phyloP scores from a whole-genome alignment of 2,797 vertebrate species.

The Adelosebastes latens region DNA sequence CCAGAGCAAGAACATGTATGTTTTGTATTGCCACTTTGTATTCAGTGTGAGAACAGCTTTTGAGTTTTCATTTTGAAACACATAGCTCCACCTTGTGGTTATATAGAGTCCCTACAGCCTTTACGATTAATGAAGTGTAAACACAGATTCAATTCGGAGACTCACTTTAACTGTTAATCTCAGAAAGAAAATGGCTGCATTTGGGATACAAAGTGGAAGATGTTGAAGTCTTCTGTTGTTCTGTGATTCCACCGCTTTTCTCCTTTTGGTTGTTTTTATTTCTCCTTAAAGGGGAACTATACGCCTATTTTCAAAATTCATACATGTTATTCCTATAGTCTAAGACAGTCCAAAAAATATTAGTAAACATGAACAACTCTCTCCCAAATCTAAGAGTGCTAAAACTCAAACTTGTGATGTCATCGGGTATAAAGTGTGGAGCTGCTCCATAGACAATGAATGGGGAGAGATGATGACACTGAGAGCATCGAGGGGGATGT shows the following conservation, averaged over 20 bases:
- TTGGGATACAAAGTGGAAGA: not conserved
- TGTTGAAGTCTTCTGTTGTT: not conserved
- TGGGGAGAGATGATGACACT: too few relatives aligned
- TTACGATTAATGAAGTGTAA: not conserved
- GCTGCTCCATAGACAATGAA: too few relatives aligned
- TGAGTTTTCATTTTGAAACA: not conserved
- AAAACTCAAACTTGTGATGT: not conserved
- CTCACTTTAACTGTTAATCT: not conserved
- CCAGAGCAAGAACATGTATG: not conserved
- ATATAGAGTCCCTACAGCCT: not conserved
- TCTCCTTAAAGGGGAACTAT: not conserved
- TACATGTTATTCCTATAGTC: too few relatives aligned
- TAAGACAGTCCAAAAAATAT: too few relatives aligned
- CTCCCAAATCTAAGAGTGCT: not conserved
- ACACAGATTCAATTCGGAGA: not conserved
- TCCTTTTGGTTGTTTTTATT: not conserved
- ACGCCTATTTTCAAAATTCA: too few relatives aligned
- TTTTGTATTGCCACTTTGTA: not conserved
- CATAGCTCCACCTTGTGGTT: constrained; percentile 60
- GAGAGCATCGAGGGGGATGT: too few relatives aligned
- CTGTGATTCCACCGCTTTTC: not conserved
- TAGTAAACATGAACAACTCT: not conserved
- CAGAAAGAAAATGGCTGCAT: not conserved
- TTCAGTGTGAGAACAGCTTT: not conserved
- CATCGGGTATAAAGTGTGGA: too few relatives aligned